Base-by-base conservation (phyloP, 2,113 vertebrate species). In the Ciconia boyciana region DNA sequence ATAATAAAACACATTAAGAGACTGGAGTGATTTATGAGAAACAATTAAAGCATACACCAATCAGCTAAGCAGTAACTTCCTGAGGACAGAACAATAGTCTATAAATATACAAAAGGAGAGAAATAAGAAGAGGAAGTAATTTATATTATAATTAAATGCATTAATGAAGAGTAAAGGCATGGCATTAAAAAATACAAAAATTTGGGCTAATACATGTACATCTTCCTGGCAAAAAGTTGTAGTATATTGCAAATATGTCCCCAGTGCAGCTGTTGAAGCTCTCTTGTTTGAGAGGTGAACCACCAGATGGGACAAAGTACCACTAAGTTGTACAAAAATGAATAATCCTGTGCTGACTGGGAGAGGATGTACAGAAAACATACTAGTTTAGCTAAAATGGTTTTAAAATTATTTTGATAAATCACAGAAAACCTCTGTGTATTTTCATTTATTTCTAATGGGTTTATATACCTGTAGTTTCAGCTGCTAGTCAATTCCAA, bases 1-100 rank as follows among this genome's bases (percentile, higher is more conserved):
- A 89, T 57, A 96, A 76, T 51, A 85, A 94, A 87, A 89, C 48
- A 83, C 32, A 75, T 78, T 88, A 88, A 77, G 32, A 90, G 54
- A 55, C 28, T 74, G 54, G 18, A 88, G 36, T 88, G 68, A 86
- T 83, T 93, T 94, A 81, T 78, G 48, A 92, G 39, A 89, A 92
- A 93, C 2, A 2, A 74, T 70, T 88, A 90, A 89, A 94, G 51
- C 32, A 81, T 44, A 81, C 51, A 88, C 43, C 49, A 90, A 54
- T 83, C 72, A 87, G 39, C 43, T 44, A 87, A 72, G n/a, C 48
- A 88, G 52, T 62, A 92, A 94, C 51, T 88, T 76, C 83, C 36
- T 92, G n/a, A 66, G 39, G 29, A 10, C 22, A 90, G 51, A 93
- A 93, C 43, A 95, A 71, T 10, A 55, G 49, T 65, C 78, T 92